These are phyloP conservation scores for Drosophila sordidula DNA, from an alignment of 2,888 invertebrate genomes.

Conservation along the genomic window DNA sequence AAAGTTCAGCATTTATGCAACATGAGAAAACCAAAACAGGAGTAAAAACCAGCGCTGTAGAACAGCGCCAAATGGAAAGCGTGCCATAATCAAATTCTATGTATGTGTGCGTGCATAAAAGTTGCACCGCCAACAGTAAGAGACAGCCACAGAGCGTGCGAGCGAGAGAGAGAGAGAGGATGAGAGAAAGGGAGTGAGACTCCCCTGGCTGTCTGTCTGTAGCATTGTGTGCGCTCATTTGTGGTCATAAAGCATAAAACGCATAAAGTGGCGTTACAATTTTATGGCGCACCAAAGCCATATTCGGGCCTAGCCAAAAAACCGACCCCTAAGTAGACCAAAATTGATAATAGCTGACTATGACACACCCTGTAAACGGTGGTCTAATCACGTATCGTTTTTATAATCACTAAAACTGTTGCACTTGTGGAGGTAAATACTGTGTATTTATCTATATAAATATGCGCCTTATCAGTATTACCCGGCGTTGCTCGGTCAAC, in stretches of 20 bases:
- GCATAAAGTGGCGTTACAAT: conserved; percentile 79
- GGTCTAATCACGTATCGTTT: background rate
- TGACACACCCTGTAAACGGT: conserved; percentile 6
- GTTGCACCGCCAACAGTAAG: conserved; percentile 43
- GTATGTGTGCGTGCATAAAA: conserved; percentile 53
- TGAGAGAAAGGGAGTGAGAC: conserved; percentile 5
- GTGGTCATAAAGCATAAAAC: conserved; percentile 82
- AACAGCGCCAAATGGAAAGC: conserved; percentile 54
- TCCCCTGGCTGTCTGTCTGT: conserved; percentile 44
- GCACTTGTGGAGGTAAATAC: too few species aligned
- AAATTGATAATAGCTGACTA: background rate
- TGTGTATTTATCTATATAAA: too few species aligned
- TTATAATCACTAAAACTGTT: too few species aligned
- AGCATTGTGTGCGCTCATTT: conserved; percentile 68
- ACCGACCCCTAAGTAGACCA: conserved; percentile 7
- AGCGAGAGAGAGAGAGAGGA: background rate
- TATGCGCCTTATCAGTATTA: too few species aligned
- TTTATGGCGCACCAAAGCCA: conserved; percentile 73
- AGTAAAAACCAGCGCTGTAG: conserved; percentile 19
- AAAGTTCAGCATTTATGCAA: conserved; percentile 78
- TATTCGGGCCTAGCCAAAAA: conserved; percentile 49
- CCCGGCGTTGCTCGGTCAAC: too few species aligned
- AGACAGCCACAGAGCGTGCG: background rate
- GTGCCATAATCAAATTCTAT: conserved; percentile 70
- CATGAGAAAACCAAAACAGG: conserved; percentile 32